Conservation (phyloP, 2,888 invertebrate genomes). For the Nymphalis c-album region DNA sequence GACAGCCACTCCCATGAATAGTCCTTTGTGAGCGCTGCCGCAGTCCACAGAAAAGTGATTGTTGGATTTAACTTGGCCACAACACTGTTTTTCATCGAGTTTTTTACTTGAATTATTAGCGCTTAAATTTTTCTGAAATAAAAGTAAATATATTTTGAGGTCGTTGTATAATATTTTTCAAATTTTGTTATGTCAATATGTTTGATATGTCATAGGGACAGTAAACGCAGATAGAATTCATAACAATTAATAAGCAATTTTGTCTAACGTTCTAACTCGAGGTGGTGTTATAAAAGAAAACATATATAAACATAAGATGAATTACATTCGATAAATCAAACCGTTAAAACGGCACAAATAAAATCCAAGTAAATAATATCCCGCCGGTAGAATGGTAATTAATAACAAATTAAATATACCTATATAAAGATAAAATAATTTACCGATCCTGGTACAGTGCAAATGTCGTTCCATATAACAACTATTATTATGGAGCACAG, state of each 20-base stretch:
- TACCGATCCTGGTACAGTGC: constrained; percentile 78
- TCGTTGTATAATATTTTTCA: not conserved
- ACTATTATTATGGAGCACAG: constrained; percentile 89
- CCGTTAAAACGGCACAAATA: not conserved
- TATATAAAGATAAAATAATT: constrained; percentile 40
- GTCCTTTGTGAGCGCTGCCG: constrained; percentile 86
- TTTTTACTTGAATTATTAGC: constrained; percentile 41
- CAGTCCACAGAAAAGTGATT: constrained; percentile 87
- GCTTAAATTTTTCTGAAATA: constrained; percentile 42
- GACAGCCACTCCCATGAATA: constrained; percentile 84
- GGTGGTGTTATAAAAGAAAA: no score
- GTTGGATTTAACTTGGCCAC: constrained; percentile 62
- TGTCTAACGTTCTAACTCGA: no score
- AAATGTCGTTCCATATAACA: constrained; percentile 90
- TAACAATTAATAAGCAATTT: not conserved
- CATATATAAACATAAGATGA: no score
- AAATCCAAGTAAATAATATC: not conserved
- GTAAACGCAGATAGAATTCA: no score
- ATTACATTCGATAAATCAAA: not conserved
- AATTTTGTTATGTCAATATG: not conserved
- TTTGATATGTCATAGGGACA: not conserved
- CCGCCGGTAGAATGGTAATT: no score
- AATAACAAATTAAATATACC: not conserved
- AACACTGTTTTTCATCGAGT: constrained; percentile 51
- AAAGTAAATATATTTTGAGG: no score